Evolutionary conservation across 2,113 vertebrate species (phyloP).

Genomic region (Sander lucioperca): DNA sequence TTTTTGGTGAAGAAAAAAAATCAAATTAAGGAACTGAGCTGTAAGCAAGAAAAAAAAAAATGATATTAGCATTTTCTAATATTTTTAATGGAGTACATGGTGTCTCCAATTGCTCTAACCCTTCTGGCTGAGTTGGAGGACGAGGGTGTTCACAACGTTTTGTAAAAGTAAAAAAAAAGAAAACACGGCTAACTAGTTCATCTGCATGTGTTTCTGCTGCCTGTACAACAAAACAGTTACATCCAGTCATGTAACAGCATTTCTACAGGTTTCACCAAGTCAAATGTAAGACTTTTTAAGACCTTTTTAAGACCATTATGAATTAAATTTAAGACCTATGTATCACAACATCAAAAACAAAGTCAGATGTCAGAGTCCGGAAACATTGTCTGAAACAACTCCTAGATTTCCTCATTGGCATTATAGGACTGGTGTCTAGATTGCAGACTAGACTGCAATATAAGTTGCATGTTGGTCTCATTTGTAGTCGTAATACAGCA

Average conservation of each 20-base stretch:
- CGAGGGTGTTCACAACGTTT: neutral
- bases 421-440: no score
- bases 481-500: no score
- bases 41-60: neutral
- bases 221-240: neutral
- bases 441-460: no score
- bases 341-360: no score
- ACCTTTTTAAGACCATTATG: no score
- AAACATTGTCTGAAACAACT: no score
- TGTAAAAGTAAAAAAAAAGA: neutral
- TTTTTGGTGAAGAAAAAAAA: neutral
- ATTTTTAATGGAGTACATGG: neutral
- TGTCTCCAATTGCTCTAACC: neutral
- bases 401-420: no score
- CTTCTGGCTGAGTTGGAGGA: conserved; percentile 1
- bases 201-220: neutral
- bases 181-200: neutral
- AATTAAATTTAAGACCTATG: no score
- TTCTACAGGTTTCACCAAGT: no score
- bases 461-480: no score
- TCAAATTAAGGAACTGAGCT: neutral
- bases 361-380: no score
- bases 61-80: neutral
- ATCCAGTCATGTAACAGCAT: neutral
- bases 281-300: no score